A percentile compares a stretch with the other conserved stretches of the same genome.
These are phyloP conservation scores for Ictalurus punctatus DNA, from an alignment of 2,113 vertebrate genomes.

Conservation along the genomic window DNA sequence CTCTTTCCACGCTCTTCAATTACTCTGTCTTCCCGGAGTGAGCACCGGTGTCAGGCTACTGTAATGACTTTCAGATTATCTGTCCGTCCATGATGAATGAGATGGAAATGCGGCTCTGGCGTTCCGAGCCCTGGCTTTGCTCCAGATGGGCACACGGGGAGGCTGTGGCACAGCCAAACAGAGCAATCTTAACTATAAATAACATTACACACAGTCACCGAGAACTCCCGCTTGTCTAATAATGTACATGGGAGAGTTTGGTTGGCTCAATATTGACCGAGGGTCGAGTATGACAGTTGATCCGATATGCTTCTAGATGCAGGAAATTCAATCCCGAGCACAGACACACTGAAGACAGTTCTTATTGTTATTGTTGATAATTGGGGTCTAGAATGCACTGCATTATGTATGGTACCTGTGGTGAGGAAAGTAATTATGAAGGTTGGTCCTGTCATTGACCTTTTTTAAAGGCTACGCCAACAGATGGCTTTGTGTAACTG, in stretches of 20 bases:
- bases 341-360: neutral
- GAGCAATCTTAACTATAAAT: constrained; percentile 40
- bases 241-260: neutral
- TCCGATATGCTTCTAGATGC: neutral
- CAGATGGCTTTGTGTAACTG: constrained; percentile 34
- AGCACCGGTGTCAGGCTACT: constrained; percentile 77
- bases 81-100: constrained; percentile 86
- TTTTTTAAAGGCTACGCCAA: constrained; percentile 28
- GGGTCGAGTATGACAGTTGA: constrained; percentile 9
- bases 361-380: constrained; percentile 20
- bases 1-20: constrained; percentile 86
- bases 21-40: constrained; percentile 77
- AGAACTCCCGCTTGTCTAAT: neutral
- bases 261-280: neutral
- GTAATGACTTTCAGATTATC: constrained; percentile 86
- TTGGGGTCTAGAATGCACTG: constrained; percentile 9
- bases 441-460: constrained; percentile 22
- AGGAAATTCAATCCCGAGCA: neutral
- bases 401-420: constrained; percentile 33
- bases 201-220: constrained; percentile 5
- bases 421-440: constrained; percentile 12
- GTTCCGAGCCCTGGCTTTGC: constrained; percentile 56
- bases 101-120: constrained; percentile 78
- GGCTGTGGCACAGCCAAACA: constrained; percentile 21
- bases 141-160: constrained; percentile 61